Evolutionary conservation across 2,888 invertebrate genomes (phyloP), one percentile per base, ranked within the genome.

Genomic region (Thymelicus acteon): DNA sequence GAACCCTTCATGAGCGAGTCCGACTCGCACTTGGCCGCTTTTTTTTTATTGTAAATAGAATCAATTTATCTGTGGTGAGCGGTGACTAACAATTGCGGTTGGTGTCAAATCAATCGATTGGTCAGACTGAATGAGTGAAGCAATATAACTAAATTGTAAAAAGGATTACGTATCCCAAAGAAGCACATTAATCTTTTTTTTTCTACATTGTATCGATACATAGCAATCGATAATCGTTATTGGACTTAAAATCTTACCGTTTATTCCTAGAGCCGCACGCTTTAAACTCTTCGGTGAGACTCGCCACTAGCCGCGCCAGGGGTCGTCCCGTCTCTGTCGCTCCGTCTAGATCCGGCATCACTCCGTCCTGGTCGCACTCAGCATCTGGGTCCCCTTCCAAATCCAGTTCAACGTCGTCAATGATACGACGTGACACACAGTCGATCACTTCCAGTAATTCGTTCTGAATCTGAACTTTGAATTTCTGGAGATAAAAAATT

Each of bases 401-500:
- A 6, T 19, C 69, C 19, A 63, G 24, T 48, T 69, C 69, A 1
- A 31, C 48, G 39, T 69, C 69, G 72, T 95, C 95, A 57, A 95
- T 93, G 67, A 98, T 95, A 75, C 97, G 96, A 73, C 97, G 96
- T 0, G 98, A 97, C 0, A 97, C 97, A 40, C 96, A 92, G 39
- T 96, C 96, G 66, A 98, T 96, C 58, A 98, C 97, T 76, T 96
- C 95, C 15, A 97, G 90, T 0, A 98, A 87, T 80, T 98, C 97
- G 15, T 95, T 95, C 86, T 98, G 97, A 89, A 98, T 97, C 86
- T 97, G 96, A 52, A 96, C 95, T 88, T 97, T 97, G 78, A 98
- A 95, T 83, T 96, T 96, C 96, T 97, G 88, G 67, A 85, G 86
- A 12, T 57, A 52, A 19, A 31, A 10, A 15, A 19, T 19, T 19